Evolutionary conservation across 1,140 invertebrate genomes (phyloP), one percentile per base, ranked within the genome.

Genomic region (Hydropsyche tenuis): DNA sequence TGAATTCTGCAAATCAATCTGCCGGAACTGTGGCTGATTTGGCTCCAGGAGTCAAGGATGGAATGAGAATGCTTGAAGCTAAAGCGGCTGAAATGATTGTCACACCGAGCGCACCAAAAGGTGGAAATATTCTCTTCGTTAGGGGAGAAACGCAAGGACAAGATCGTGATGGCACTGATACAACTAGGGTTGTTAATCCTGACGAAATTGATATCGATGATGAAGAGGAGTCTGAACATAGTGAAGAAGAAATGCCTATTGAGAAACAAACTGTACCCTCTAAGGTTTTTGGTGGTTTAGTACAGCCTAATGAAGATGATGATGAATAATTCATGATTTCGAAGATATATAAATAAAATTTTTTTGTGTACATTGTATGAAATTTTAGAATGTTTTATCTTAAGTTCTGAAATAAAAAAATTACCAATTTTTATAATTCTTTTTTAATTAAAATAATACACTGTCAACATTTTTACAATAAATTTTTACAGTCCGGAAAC

Each of bases 161-260:
- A 68, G 86, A 87, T 27, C 88, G 90, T 76, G 90, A 94, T 78
- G 88, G 88, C 72, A 89, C 87, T 68, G 86, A 89, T 76, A 88
- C 90, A 78, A 85, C 84, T 1, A 84, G 86, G 76, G 90, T 95
- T 0, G 87, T 90, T 42, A 98, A 98, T 90, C 96, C 96, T 16
- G 96, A 97, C 85, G 96, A 98, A 85, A 97, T 98, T 81, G 88
- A 96, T 80, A 93, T 98, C 81, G 94, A 92, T 80, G 89, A 91
- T 81, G 94, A 95, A 74, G 89, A 88, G 53, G 89, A 90, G 25
- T 86, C 85, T 22, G 87, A 87, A 75, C 85, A 86, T 43, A 85
- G 87, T 60, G 85, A 88, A 16, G 83, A 84, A 73, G 87, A 89
- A 70, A 82, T 93, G 75, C 90, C 91, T 72, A 87, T 96, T 64